Evolutionary conservation across 2,888 invertebrate species (phyloP).

Genomic region (Xestia c-nigrum): DNA sequence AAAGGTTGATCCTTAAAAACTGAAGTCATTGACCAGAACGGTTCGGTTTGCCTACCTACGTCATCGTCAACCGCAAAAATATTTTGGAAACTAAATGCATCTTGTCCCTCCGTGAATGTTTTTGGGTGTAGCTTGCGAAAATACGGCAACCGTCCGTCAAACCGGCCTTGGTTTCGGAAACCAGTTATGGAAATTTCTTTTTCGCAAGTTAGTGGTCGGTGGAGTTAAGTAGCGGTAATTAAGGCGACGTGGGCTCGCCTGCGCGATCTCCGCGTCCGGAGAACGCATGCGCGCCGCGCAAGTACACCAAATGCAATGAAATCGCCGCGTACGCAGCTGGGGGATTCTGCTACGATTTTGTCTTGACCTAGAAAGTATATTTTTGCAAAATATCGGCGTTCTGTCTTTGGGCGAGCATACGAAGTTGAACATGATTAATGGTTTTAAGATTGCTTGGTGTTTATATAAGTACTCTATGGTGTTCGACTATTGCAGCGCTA

Average conservation of each 20-base stretch:
- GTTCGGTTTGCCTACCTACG: constrained; percentile 19
- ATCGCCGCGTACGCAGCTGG: constrained; percentile 50
- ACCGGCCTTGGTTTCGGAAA: constrained; percentile 50
- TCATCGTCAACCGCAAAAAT: constrained; percentile 36
- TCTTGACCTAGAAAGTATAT: constrained; percentile 42
- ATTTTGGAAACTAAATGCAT: constrained; percentile 18
- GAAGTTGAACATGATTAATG: background rate
- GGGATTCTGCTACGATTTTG: constrained; percentile 47
- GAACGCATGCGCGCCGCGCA: constrained; percentile 20
- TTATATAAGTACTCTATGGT: no score
- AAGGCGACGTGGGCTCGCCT: constrained; percentile 39
- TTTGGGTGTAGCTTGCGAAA: constrained; percentile 51
- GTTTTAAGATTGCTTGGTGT: background rate
- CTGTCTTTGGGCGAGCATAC: background rate
- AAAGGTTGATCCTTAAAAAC: background rate
- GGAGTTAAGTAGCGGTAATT: constrained; percentile 61
- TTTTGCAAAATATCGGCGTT: constrained; percentile 15
- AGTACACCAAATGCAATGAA: constrained; percentile 57
- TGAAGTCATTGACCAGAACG: constrained; percentile 29
- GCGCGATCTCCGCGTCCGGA: constrained; percentile 20
- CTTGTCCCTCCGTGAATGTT: background rate
- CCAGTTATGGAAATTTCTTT: constrained; percentile 64
- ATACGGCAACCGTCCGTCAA: constrained; percentile 36
- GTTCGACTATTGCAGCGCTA: background rate
- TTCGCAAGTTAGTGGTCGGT: constrained; percentile 56